A percentile compares a stretch with the other conserved stretches of the same genome.
Evolutionary conservation across 2,888 invertebrate species (phyloP).

Genomic region (Mesochorus sp.): DNA sequence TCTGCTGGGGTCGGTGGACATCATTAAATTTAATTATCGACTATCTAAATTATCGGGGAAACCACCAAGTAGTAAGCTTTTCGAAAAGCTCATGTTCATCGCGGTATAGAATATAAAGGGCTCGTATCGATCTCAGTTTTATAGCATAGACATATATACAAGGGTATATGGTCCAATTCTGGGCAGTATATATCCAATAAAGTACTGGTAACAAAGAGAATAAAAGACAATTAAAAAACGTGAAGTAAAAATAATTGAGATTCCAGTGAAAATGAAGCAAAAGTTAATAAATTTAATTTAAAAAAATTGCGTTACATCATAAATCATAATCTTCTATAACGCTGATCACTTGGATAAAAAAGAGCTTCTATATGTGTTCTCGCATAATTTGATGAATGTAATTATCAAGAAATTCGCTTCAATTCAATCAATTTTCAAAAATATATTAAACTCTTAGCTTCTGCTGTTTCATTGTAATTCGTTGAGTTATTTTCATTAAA

Average conservation of each 20-base stretch:
- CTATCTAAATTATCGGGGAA: conserved; percentile 71
- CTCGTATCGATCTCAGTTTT: conserved; percentile 41
- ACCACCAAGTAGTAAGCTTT: conserved; percentile 49
- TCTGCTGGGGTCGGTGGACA: conserved; percentile 58
- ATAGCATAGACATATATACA: not conserved
- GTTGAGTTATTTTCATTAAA: too few relatives aligned
- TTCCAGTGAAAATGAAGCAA: not conserved
- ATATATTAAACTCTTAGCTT: not conserved
- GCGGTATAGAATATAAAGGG: conserved; percentile 31
- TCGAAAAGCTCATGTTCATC: conserved; percentile 31
- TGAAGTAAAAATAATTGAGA: too few relatives aligned
- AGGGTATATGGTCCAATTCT: not conserved
- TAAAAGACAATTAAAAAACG: not conserved
- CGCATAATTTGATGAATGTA: not conserved
- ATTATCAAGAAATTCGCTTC: not conserved
- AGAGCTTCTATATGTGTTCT: too few relatives aligned
- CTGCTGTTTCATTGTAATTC: too few relatives aligned
- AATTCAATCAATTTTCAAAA: not conserved
- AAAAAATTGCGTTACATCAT: too few relatives aligned
- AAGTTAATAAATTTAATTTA: too few relatives aligned
- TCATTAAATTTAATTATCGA: conserved; percentile 73
- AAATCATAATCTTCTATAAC: too few relatives aligned
- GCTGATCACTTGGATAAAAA: too few relatives aligned
- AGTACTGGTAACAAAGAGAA: not conserved
- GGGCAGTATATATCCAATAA: not conserved